These are phyloP conservation scores for Orgyia antiqua DNA, from an alignment of 2,888 invertebrate genomes.

Conservation along the genomic window DNA sequence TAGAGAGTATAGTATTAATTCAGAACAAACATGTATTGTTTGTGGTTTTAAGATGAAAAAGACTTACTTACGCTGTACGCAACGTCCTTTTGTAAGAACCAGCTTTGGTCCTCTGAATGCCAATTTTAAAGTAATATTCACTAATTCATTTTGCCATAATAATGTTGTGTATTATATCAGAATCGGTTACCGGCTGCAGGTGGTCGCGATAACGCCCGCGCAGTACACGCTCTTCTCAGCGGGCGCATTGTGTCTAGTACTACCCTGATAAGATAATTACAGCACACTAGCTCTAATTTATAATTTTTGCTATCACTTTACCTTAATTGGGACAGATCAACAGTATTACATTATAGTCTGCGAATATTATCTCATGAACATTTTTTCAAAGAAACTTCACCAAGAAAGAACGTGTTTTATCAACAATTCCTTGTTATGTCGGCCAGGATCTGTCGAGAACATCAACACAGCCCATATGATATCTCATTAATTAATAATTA, in stretches of 20 bases:
- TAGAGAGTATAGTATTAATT: too few species aligned
- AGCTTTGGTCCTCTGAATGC: too few species aligned
- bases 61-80: too few species aligned
- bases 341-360: slow-evolving; percentile 13
- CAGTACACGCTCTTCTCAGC: slow-evolving; percentile 37
- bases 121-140: too few species aligned
- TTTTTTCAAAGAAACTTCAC: neutral
- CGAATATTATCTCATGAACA: neutral
- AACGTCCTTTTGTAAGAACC: too few species aligned
- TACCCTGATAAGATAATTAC: slow-evolving; percentile 52
- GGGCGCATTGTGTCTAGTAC: slow-evolving; percentile 41
- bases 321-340: slow-evolving; percentile 24
- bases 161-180: slow-evolving; percentile 28
- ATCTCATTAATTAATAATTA: too few species aligned
- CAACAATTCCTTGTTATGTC: neutral
- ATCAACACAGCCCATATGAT: too few species aligned
- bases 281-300: slow-evolving; percentile 29
- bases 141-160: slow-evolving; percentile 28
- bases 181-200: slow-evolving; percentile 33
- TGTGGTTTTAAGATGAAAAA: too few species aligned
- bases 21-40: too few species aligned
- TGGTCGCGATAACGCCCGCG: slow-evolving; percentile 42
- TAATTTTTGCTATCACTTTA: slow-evolving; percentile 31
- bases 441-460: too few species aligned
- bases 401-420: neutral